Conservation (phyloP, 2,888 invertebrate genomes). For the Ormyrus pomaceus region DNA sequence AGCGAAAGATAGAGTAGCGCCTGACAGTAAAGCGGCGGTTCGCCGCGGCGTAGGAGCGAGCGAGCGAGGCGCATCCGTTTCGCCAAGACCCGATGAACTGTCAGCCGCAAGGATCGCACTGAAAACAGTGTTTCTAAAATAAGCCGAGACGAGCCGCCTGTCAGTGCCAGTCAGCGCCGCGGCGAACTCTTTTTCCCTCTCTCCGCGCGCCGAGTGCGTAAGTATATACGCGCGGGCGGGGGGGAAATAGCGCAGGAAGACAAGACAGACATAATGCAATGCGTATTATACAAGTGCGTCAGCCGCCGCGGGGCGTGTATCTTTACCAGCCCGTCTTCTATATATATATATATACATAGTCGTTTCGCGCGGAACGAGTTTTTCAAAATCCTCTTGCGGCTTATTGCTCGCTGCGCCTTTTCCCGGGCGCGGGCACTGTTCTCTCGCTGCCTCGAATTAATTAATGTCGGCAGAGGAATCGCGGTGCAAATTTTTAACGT, state of each 20-base stretch:
- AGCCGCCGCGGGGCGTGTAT: not conserved
- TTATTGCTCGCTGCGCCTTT: no score
- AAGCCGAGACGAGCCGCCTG: conserved; percentile 53
- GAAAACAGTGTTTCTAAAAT: conserved; percentile 56
- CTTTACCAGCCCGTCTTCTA: no score
- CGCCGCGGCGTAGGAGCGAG: not conserved
- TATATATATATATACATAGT: no score
- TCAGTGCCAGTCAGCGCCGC: conserved; percentile 54
- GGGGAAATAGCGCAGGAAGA: conserved; percentile 19
- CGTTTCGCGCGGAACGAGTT: not conserved
- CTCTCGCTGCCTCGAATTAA: no score
- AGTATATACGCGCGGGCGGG: not conserved
- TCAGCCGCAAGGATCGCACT: conserved; percentile 54
- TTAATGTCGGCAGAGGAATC: no score
- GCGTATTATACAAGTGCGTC: conserved; percentile 1
- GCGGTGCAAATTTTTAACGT: no score
- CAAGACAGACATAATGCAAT: conserved; percentile 11
- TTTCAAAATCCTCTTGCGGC: conserved; percentile 8
- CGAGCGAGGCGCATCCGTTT: conserved; percentile 41
- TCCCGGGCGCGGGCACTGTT: no score
- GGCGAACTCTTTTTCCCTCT: conserved; percentile 39
- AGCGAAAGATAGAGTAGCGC: not conserved
- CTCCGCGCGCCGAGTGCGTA: not conserved
- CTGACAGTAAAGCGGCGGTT: not conserved
- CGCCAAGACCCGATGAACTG: conserved; percentile 57